phyloP scores from a whole-genome alignment of 1,140 invertebrate genomes.

The Zophobas morio region DNA sequence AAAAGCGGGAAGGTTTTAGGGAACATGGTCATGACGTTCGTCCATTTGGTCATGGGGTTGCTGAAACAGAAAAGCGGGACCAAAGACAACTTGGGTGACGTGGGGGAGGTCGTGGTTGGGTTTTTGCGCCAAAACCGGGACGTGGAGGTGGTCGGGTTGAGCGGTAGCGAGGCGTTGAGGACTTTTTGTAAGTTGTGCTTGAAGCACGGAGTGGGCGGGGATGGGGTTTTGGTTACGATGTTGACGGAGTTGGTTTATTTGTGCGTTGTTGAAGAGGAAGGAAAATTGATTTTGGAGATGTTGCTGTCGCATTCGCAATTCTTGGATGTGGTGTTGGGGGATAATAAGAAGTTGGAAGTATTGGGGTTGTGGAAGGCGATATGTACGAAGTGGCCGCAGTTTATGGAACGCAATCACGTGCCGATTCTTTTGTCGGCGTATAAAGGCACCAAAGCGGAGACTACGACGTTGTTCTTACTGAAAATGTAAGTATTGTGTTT shows the following conservation, averaged over 20 bases:
- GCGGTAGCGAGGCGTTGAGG: constrained; percentile 74
- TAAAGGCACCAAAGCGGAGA: constrained; percentile 77
- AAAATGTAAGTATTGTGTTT: constrained; percentile 60
- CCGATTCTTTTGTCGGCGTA: constrained; percentile 82
- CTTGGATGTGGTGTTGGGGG: constrained; percentile 75
- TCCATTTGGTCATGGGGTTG: constrained; percentile 66
- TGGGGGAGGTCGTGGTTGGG: constrained; percentile 67
- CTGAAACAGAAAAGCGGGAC: constrained; percentile 63
- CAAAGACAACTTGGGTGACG: constrained; percentile 64
- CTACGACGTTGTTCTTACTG: constrained; percentile 56
- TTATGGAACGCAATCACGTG: constrained; percentile 76
- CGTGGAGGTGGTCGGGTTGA: constrained; percentile 68
- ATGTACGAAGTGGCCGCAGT: constrained; percentile 72
- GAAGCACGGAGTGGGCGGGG: constrained; percentile 75
- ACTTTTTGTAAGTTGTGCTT: constrained; percentile 77
- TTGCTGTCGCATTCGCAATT: constrained; percentile 82
- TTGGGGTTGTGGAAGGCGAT: constrained; percentile 75
- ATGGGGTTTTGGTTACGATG: constrained; percentile 70
- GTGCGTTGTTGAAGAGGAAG: constrained; percentile 69
- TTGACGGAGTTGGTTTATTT: constrained; percentile 73
- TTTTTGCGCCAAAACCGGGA: constrained; percentile 63
- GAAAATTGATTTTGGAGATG: constrained; percentile 78
- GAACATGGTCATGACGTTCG: constrained; percentile 60
- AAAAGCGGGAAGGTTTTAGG: constrained; percentile 49
- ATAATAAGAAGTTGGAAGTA: constrained; percentile 72